Conservation (phyloP, 1,140 invertebrate species). For the Teleogryllus occipitalis region DNA sequence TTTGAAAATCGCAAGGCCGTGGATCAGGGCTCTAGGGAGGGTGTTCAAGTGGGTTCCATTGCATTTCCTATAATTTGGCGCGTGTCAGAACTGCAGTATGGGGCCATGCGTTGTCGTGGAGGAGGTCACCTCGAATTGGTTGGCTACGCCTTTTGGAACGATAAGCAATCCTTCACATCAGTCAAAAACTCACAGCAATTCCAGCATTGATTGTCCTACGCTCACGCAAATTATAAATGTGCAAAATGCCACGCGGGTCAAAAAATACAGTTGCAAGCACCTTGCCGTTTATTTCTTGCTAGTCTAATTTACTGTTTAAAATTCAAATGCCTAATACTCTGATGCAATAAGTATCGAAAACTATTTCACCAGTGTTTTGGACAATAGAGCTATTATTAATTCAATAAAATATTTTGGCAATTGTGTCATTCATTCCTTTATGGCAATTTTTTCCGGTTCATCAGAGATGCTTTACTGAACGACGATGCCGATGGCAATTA, state of each 20-base stretch:
- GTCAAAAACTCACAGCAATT: constrained; percentile 10
- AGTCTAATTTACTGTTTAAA: no score
- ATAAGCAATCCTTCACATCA: constrained; percentile 14
- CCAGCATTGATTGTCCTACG: constrained; percentile 7
- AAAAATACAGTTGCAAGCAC: constrained; percentile 30
- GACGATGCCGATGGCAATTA: no score
- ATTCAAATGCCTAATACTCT: no score
- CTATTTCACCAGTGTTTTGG: no score
- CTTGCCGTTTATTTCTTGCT: no score
- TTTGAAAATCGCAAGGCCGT: background rate
- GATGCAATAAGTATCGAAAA: no score
- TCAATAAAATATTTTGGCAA: no score
- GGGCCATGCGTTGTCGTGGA: constrained; percentile 13
- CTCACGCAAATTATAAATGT: constrained; percentile 12
- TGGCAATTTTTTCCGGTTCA: no score
- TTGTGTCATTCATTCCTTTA: no score
- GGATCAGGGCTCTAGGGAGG: background rate
- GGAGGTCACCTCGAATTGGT: background rate
- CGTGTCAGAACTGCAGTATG: constrained; percentile 16
- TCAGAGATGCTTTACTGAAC: no score
- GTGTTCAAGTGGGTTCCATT: constrained; percentile 32
- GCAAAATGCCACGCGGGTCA: constrained; percentile 27
- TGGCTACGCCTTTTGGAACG: constrained; percentile 4
- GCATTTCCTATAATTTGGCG: constrained; percentile 24
- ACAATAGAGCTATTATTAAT: no score